These are phyloP conservation scores for Tenthredo distinguenda DNA, from an alignment of 2,888 invertebrate genomes.

Conservation along the genomic window DNA sequence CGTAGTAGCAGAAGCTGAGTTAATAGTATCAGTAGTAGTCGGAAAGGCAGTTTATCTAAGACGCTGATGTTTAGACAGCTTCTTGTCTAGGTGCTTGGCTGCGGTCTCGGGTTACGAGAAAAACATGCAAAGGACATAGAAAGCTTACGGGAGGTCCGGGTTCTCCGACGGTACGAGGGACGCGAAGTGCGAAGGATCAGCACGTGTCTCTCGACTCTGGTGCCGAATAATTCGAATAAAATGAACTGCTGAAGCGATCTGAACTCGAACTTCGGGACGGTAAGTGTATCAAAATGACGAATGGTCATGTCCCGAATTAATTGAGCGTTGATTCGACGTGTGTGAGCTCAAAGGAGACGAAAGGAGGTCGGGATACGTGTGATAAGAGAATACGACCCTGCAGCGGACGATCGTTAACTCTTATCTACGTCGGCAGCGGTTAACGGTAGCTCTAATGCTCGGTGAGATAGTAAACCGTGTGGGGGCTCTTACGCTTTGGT, in stretches of 20 bases:
- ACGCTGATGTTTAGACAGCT: slow-evolving; percentile 68
- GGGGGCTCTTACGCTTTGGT: slow-evolving; percentile 9
- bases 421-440: slow-evolving; percentile 49
- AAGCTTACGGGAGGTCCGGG: slow-evolving; percentile 22
- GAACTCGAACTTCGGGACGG: background rate
- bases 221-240: too few species aligned
- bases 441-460: slow-evolving; percentile 61
- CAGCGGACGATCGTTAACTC: slow-evolving; percentile 22
- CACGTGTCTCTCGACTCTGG: background rate
- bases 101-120: slow-evolving; percentile 58
- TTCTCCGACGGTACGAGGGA: background rate
- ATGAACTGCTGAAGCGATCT: too few species aligned
- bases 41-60: slow-evolving; percentile 60
- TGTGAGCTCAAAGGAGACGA: background rate
- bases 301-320: slow-evolving; percentile 1
- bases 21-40: slow-evolving; percentile 4
- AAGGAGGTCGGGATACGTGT: background rate
- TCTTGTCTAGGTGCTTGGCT: slow-evolving; percentile 55
- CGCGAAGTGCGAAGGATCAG: background rate
- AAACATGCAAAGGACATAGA: slow-evolving; percentile 47
- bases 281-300: background rate
- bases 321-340: slow-evolving; percentile 14
- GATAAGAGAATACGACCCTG: background rate
- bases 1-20: background rate
- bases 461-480: slow-evolving; percentile 57